phyloP scores from a whole-genome alignment of 2,113 vertebrate genomes.

The Microcebus jonahi region DNA sequence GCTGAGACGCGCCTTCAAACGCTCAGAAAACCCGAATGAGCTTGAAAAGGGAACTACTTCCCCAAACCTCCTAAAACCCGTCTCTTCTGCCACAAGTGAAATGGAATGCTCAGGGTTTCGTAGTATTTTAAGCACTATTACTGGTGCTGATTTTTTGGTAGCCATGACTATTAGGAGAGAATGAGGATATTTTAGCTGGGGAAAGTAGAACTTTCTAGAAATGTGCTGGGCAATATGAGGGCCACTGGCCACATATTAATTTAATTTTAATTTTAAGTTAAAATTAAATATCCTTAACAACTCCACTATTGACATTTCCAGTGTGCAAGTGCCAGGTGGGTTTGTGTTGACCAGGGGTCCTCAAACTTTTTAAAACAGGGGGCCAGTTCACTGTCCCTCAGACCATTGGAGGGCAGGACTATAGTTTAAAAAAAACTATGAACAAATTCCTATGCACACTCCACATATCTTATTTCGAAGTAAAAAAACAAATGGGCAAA shows the following conservation, averaged over 20 bases:
- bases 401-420: too few species aligned
- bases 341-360: neutral
- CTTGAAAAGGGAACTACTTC: neutral
- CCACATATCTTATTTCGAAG: too few species aligned
- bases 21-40: neutral
- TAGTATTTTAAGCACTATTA: neutral
- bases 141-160: neutral
- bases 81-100: neutral
- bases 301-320: neutral
- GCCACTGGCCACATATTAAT: too few species aligned
- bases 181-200: neutral
- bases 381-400: too few species aligned
- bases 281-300: neutral
- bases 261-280: neutral
- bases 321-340: fast-evolving
- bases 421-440: too few species aligned
- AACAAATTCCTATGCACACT: too few species aligned
- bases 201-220: neutral
- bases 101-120: neutral
- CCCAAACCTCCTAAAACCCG: neutral
- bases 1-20: neutral
- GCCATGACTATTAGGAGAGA: neutral
- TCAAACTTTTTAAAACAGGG: too few species aligned
- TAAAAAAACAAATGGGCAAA: too few species aligned
- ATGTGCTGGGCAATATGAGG: fast-evolving